phyloP scores from a whole-genome alignment of 2,113 vertebrate species.

The Chlamydotis undulata region DNA sequence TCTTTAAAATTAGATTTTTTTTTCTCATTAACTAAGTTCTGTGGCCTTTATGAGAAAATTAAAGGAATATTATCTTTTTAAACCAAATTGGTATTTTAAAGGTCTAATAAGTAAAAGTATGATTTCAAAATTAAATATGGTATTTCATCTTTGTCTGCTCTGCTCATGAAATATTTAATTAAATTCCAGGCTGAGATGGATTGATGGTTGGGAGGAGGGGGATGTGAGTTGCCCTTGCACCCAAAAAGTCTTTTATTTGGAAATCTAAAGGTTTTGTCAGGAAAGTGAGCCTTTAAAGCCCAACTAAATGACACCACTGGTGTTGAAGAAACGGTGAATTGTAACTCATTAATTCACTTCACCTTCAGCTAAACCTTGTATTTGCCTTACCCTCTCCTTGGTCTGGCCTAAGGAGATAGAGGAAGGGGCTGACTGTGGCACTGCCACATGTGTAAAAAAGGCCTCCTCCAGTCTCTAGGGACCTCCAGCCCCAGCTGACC shows the following conservation, averaged over 20 bases:
- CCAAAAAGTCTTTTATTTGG: background rate
- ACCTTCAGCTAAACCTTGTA: background rate
- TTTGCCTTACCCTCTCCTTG: background rate
- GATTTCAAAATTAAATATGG: conserved; percentile 65
- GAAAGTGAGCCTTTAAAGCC: background rate
- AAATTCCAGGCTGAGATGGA: conserved; percentile 15
- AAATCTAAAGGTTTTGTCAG: background rate
- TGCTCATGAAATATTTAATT: conserved; percentile 69
- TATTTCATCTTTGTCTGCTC: conserved; percentile 58
- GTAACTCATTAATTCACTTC: background rate
- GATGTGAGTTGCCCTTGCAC: background rate
- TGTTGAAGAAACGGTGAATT: background rate
- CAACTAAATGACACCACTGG: background rate
- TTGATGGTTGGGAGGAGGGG: background rate
- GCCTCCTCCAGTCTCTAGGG: background rate
- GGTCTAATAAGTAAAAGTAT: conserved; percentile 56
- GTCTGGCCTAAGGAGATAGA: background rate
- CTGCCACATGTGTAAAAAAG: background rate
- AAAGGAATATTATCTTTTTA: conserved; percentile 58
- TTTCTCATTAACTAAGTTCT: conserved; percentile 56
- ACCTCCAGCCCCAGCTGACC: background rate
- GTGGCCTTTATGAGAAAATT: conserved; percentile 67
- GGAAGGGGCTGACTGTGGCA: background rate
- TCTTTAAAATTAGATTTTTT: conserved; percentile 39
- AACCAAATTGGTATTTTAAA: conserved; percentile 59